phyloP scores from a whole-genome alignment of 1,140 invertebrate genomes.

The Pentalonia nigronervosa region DNA sequence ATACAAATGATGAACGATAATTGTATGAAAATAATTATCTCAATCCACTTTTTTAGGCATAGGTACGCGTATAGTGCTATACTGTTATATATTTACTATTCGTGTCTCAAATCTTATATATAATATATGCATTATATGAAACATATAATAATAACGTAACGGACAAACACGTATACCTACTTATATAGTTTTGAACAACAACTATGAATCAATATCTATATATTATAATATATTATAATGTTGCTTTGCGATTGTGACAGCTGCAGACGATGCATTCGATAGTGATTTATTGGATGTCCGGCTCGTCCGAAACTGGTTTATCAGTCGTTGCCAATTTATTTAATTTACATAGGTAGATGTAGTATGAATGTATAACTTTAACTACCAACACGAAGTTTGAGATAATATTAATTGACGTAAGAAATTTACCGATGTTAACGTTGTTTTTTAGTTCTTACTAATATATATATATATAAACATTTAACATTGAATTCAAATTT shows the following conservation, averaged over 20 bases:
- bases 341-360: neutral
- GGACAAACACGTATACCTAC: neutral
- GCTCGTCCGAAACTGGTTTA: neutral
- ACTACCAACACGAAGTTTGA: neutral
- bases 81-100: neutral
- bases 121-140: neutral
- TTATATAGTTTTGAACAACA: neutral
- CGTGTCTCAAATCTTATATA: neutral
- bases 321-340: neutral
- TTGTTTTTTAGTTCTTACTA: neutral
- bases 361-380: neutral
- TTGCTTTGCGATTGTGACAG: neutral
- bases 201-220: neutral
- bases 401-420: neutral
- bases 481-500: neutral
- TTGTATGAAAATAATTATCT: neutral
- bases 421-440: neutral
- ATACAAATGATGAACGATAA: neutral
- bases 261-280: neutral
- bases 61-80: neutral
- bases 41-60: neutral
- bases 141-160: neutral
- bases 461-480: neutral
- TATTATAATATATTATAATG: slow-evolving; percentile 10
- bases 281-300: neutral